Base-by-base conservation (phyloP, 2,797 vertebrate genomes). In the Pyrocephalus nanus region DNA sequence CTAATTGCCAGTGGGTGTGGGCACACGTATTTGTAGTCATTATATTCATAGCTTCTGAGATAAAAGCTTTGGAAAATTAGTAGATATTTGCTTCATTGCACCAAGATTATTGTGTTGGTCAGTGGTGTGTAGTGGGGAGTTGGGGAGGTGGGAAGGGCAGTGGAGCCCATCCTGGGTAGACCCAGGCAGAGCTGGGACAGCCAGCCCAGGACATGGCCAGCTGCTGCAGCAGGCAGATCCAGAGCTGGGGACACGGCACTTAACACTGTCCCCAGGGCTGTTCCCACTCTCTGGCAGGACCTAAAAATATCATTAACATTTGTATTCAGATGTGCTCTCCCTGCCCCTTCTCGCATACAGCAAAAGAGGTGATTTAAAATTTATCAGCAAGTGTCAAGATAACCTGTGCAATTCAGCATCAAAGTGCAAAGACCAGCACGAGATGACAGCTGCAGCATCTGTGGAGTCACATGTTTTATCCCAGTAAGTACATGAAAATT, bases 401-500 rank as follows among this genome's bases (percentile, higher is more conserved):
- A 94, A 92, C 92, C 96, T 95, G 47, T 86, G 95, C 94, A 95
- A 96, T 93, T 92, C 91, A 83, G 86, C 90, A 93, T 88, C 94
- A 88, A 92, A 93, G 87, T 67, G 94, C 89, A 90, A 77, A 95
- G 80, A 76, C 76, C 79, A 76, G 93, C 12, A 13, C 12, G 23
- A 91, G 92, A 75, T 93, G 95, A 96, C 92, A 96, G 92, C 82
- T 47, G 65, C 60, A 83, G 92, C 91, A 43, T 93, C 91, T 78
- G 60, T 82, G 84, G 80, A 89, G 80, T 92, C 93, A 94, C 91
- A 90, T 92, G 95, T 89, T 95, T 92, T 89, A 79, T 94, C 74
- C 27, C 75, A 86, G 70, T 76, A 96, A 96, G 86, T 96, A 97
- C 96, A 96, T 85, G 96, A 95, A 97, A 97, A 98, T 96, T 96